phyloP scores from a whole-genome alignment of 2,797 vertebrate species.

The Pseudopleuronectes americanus region DNA sequence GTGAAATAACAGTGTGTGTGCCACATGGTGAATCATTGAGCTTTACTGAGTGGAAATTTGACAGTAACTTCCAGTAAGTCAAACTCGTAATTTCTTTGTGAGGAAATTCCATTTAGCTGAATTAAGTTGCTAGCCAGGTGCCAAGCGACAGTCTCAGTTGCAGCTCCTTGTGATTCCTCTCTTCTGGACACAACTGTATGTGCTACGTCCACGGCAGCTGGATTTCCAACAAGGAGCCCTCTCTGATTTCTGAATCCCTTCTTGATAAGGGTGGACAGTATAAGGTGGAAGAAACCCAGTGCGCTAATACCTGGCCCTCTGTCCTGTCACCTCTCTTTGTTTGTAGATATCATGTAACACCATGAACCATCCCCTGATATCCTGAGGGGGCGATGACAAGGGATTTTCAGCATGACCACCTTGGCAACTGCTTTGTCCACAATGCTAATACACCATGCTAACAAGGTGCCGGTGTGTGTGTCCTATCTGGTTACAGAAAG shows the following conservation, averaged over 20 bases:
- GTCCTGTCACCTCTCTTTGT: neutral
- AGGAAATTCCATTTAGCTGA: conserved; percentile 47
- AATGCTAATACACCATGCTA: conserved; percentile 35
- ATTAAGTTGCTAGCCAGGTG: conserved; percentile 29
- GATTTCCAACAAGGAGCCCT: neutral
- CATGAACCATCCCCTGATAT: conserved; percentile 29
- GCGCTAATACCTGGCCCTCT: neutral
- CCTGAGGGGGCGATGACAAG: conserved; percentile 25
- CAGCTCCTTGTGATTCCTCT: neutral
- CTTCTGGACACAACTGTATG: conserved; percentile 1
- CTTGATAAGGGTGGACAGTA: neutral
- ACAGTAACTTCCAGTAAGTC: conserved; percentile 43
- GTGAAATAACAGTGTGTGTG: conserved; percentile 11
- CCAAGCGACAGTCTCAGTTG: conserved; percentile 20
- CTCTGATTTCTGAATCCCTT: conserved; percentile 6
- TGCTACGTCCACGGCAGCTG: neutral
- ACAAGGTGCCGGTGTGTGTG: conserved; percentile 42
- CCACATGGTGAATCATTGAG: conserved; percentile 32
- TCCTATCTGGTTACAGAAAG: conserved; percentile 61
- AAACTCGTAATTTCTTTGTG: conserved; percentile 25
- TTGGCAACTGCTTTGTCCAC: conserved; percentile 30
- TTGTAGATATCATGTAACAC: conserved; percentile 11
- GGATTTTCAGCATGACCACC: conserved; percentile 58
- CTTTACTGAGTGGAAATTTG: conserved; percentile 53
- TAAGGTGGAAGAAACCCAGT: neutral